phyloP scores from a whole-genome alignment of 2,888 invertebrate genomes.

The Parascotia fuliginaria region DNA sequence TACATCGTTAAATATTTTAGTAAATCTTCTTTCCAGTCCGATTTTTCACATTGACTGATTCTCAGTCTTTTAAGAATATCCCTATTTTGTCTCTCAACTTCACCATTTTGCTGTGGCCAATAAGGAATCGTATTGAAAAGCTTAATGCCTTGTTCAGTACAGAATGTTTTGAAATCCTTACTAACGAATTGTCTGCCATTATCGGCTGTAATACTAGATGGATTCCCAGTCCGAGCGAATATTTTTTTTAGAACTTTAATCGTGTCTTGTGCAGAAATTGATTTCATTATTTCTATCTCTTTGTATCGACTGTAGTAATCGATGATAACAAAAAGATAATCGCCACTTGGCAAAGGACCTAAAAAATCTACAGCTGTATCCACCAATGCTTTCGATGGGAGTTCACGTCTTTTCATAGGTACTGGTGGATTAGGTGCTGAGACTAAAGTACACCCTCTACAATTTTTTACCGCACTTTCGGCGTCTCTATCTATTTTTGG shows the following conservation, averaged over 20 bases:
- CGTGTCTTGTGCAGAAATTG: not conserved
- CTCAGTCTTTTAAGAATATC: conserved; percentile 35
- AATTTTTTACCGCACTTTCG: conserved; percentile 20
- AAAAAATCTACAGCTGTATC: not conserved
- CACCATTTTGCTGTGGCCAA: conserved; percentile 41
- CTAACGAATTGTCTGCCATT: conserved; percentile 40
- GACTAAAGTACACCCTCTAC: conserved; percentile 35
- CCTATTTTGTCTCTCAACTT: conserved; percentile 38
- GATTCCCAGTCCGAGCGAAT: not conserved
- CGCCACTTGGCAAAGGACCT: not conserved
- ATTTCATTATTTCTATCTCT: not conserved
- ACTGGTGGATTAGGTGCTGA: conserved; percentile 24
- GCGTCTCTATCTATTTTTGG: conserved; percentile 50
- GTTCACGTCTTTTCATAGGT: conserved; percentile 18
- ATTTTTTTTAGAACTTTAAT: not conserved
- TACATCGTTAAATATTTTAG: conserved; percentile 40
- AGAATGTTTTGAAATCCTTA: conserved; percentile 31
- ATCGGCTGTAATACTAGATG: not conserved
- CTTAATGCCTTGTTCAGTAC: conserved; percentile 20
- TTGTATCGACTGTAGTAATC: not conserved
- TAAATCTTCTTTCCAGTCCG: conserved; percentile 23
- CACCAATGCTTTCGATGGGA: conserved; percentile 7
- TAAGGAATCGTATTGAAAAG: conserved; percentile 34
- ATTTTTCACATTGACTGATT: conserved; percentile 21
- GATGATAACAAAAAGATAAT: not conserved